These are phyloP conservation scores for Oryctes rhinoceros DNA, from an alignment of 1,140 invertebrate species.

Conservation along the genomic window DNA sequence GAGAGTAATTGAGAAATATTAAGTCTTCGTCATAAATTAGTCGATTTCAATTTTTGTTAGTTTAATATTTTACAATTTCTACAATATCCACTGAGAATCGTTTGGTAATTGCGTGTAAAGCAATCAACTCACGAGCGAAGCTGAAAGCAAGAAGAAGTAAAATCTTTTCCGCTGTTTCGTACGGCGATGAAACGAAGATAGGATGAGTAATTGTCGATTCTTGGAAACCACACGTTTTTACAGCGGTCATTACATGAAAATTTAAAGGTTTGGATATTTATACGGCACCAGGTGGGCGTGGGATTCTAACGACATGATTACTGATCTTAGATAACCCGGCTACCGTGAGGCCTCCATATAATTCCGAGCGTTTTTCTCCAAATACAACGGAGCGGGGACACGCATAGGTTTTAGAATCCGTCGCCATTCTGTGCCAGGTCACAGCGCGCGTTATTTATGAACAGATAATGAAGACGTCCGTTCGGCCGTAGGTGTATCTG, in stretches of 20 bases:
- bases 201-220: conserved; percentile 28
- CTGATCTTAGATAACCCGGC: conserved; percentile 38
- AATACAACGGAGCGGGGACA: neutral
- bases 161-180: neutral
- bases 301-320: conserved; percentile 37
- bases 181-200: conserved; percentile 13
- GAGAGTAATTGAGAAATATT: too few relatives aligned
- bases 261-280: conserved; percentile 40
- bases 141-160: neutral
- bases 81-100: neutral
- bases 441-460: conserved; percentile 21
- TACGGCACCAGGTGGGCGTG: conserved; percentile 33
- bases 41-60: neutral
- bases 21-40: too few relatives aligned
- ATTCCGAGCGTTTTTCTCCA: conserved; percentile 10
- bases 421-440: conserved; percentile 24
- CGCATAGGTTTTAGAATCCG: conserved; percentile 9
- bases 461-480: conserved; percentile 26
- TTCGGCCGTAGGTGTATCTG: neutral
- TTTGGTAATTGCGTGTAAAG: neutral
- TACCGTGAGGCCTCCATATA: conserved; percentile 22
- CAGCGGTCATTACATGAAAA: conserved; percentile 38
- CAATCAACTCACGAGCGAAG: neutral
- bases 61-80: conserved; percentile 9
- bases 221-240: conserved; percentile 34